A percentile compares a stretch with the other conserved stretches of the same genome.
phyloP scores from a whole-genome alignment of 2,797 vertebrate species.

The Enteromius radiatus region DNA sequence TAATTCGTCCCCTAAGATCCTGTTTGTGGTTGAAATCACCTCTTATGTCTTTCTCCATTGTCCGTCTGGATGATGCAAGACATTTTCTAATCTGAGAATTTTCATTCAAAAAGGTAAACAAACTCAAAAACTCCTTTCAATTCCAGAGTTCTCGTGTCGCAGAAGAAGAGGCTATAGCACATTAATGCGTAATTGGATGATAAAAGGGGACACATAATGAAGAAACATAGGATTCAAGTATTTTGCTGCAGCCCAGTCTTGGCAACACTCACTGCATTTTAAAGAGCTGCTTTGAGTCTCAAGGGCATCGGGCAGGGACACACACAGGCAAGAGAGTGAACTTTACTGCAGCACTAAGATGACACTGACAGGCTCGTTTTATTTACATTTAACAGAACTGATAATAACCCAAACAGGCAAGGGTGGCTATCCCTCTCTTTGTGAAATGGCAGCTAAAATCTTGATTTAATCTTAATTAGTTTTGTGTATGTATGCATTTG shows the following conservation, averaged over 20 bases:
- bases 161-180: background rate
- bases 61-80: background rate
- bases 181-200: background rate
- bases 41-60: background rate
- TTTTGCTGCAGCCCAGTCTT: slow-evolving; percentile 30
- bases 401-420: background rate
- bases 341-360: slow-evolving; percentile 30
- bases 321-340: slow-evolving; percentile 8
- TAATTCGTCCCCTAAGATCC: background rate
- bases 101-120: background rate
- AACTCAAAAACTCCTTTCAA: background rate
- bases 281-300: slow-evolving; percentile 38
- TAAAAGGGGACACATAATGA: background rate
- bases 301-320: slow-evolving; percentile 29
- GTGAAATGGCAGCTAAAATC: background rate
- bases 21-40: background rate
- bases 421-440: background rate
- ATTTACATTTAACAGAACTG: background rate
- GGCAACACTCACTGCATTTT: slow-evolving; percentile 27
- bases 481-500: too few relatives aligned
- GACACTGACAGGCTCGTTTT: background rate
- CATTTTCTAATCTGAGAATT: background rate
- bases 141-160: background rate
- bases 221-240: slow-evolving; percentile 8
- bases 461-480: background rate